Evolutionary conservation across 1,140 invertebrate species (phyloP), one percentile per base, ranked within the genome.

Genomic region (Bicyclus anynana): DNA sequence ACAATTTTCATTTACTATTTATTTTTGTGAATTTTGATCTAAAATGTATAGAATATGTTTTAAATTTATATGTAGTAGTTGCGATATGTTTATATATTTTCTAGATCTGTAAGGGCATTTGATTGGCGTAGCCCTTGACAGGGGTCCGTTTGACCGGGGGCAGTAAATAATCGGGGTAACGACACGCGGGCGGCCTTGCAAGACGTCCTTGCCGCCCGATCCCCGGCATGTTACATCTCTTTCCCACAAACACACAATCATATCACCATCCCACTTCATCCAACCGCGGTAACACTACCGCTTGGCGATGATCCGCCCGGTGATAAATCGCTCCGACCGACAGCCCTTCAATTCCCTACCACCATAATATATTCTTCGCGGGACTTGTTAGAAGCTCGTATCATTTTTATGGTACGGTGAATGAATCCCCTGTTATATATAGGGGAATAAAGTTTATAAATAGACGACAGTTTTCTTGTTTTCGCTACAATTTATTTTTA

Each of bases 251-350:
- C 70, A 53, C 14, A 35, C 42, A 56, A 67, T 46, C 48, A 59
- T 62, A 58, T 52, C 46, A 68, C 66, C 33, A 59, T 69, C 67
- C 52, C 65, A 54, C 59, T 74, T 59, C 48, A 55, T 55, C 61
- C 54, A 42, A 55, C 52, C 50, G 61, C 72, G 48, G 48, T 49
- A 62, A 55, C 59, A 56, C 65, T 67, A 65, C 72, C 72, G 67
- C 77, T 72, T 71, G 66, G 73, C 69, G 67, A 69, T 67, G 77
- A 74, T 78, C 59, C 51, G 64, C 67, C 53, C 52, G 61, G 69
- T 81, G 76, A 85, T 84, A 85, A 82, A 85, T 84, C 67, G 72
- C 68, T 71, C 67, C 58, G 44, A 62, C 68, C 66, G 76, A 79
- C 74, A 75, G 82, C 78, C 72, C 77, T 72, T 62, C 67, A 74